Base-by-base conservation (phyloP, 2,113 vertebrate genomes). In the Mastomys coucha region DNA sequence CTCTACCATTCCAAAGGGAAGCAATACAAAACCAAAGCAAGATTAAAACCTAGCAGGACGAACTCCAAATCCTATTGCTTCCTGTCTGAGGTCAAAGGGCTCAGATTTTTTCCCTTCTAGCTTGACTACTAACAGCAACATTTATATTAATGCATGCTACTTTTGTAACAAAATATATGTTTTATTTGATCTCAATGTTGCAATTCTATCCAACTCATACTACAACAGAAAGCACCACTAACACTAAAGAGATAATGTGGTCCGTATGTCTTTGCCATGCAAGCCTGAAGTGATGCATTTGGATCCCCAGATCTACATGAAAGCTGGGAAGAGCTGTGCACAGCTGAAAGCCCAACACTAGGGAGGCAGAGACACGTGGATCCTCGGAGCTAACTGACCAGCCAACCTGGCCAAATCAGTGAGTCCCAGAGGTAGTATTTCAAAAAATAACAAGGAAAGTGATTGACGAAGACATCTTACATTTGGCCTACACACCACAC, bases 161-260 rank as follows among this genome's bases (percentile, higher is more conserved):
- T 97, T 92, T 95, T 60, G 86, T 58, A 88, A 80, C 75, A 94
- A 96, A 94, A 63, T 33, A 67, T 24, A 53, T 60, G 49, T 93
- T 69, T 8, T 96, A 85, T 91, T 80, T n/a, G 51, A 22, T 60
- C 72, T 91, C 42, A 94, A 51, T 70, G 96, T 92, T 84, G 28
- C 10, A 39, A 88, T 76, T 53, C 14, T 85, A 49, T 7, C 78
- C 5, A 86, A 60, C n/a, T 42, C 49, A 69, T 53, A 76, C 84
- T 58, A 70, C 10, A 96, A 70, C 67, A 80, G 5, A 91, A 96
- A 96, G 90, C 65, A 81, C 11, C 92, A 39, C 80, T 93, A n/a
- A 36, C 0, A 0, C 49, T 80, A 20, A 11, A 49, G 31, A 53
- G 0, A 80, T 5, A 14, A 33, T 7, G 16, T 33, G 45, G 45